Evolutionary conservation across 2,113 vertebrate species (phyloP).

Genomic region (Felis chaus): DNA sequence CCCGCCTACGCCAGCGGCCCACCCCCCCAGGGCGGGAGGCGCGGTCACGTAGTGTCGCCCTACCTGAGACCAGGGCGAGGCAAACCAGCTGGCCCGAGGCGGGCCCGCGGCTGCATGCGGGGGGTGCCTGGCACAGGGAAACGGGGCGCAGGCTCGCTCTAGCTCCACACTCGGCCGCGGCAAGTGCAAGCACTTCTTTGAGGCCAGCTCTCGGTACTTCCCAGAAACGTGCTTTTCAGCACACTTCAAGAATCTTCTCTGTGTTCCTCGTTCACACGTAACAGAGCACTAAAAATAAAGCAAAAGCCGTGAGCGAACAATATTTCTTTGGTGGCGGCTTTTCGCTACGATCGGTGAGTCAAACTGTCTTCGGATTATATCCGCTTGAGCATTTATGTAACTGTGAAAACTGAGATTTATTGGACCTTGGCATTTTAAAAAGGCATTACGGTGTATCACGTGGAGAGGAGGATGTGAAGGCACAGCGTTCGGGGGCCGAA

Average conservation of each 20-base stretch:
- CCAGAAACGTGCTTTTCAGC: conserved; percentile 89
- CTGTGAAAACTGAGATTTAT: no score
- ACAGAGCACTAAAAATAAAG: conserved; percentile 87
- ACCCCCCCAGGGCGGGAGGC: neutral
- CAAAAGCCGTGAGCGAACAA: fast-evolving
- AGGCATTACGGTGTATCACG: neutral
- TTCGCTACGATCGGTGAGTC: no score
- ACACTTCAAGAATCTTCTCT: conserved; percentile 88
- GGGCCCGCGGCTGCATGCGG: conserved; percentile 16
- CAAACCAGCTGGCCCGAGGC: conserved; percentile 84
- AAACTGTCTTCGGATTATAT: fast-evolving
- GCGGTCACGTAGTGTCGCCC: fast-evolving
- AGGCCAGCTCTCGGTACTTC: conserved; percentile 88
- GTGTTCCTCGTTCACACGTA: conserved; percentile 88
- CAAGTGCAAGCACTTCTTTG: conserved; percentile 88
- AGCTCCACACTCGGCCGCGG: conserved; percentile 85
- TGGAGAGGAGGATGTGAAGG: neutral
- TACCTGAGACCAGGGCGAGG: conserved; percentile 92
- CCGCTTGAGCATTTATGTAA: neutral
- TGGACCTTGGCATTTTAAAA: neutral
- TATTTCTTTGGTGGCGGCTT: fast-evolving
- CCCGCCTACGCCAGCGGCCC: neutral
- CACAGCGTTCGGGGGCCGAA: fast-evolving
- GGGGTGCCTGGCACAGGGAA: conserved; percentile 82
- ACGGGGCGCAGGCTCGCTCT: conserved; percentile 83